Percentiles rank a stretch among this genome's conserved stretches.
These are phyloP conservation scores for Melipona bicolor DNA, from an alignment of 2,888 invertebrate species.

Conservation along the genomic window DNA sequence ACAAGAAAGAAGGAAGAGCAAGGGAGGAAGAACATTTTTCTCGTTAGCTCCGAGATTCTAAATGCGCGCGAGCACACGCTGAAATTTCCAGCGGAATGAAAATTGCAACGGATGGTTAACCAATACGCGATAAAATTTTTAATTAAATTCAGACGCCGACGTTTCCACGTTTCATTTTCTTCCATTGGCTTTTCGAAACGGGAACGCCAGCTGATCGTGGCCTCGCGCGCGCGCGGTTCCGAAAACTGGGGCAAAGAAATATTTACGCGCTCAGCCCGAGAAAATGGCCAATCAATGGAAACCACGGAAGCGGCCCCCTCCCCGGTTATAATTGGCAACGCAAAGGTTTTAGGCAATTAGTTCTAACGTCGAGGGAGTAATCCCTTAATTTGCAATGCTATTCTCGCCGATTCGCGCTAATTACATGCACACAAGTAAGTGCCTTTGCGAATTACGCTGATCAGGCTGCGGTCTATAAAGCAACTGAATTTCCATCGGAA, in stretches of 20 bases:
- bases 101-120: constrained; percentile 12
- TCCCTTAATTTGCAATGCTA: constrained; percentile 43
- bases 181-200: constrained; percentile 21
- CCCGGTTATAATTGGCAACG: constrained; percentile 37
- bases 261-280: constrained; percentile 24
- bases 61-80: background rate
- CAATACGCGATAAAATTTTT: constrained; percentile 41
- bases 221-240: background rate
- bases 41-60: constrained; percentile 4
- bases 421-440: constrained; percentile 17
- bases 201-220: constrained; percentile 8
- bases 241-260: constrained; percentile 33
- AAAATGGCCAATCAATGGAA: constrained; percentile 23
- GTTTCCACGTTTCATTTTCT: constrained; percentile 27
- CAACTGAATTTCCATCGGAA: constrained; percentile 13
- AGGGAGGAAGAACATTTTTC: background rate
- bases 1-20: too few relatives aligned
- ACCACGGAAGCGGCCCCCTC: background rate
- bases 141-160: constrained; percentile 43
- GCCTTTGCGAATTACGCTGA: constrained; percentile 44
- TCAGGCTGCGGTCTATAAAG: background rate
- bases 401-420: constrained; percentile 34
- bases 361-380: constrained; percentile 42
- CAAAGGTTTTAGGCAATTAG: constrained; percentile 37
- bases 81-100: background rate